Base-by-base conservation (phyloP, 2,797 vertebrate genomes). In the Lutjanus argentimaculatus region DNA sequence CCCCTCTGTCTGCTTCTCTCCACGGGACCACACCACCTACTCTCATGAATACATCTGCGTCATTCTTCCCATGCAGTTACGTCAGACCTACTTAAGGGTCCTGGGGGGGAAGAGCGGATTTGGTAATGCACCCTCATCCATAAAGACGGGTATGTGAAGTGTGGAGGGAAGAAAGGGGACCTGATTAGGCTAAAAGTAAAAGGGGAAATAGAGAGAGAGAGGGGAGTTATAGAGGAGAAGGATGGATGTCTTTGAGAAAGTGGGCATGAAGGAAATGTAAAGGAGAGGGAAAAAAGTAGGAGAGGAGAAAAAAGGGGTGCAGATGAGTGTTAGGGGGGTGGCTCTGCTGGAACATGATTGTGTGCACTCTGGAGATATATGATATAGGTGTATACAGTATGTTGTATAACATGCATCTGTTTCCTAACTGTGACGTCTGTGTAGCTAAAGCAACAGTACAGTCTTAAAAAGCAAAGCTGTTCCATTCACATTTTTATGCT, bases 21-120 rank as follows among this genome's bases (percentile, higher is more conserved):
- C 67, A 8, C 70, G 82, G 78, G 85, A 83, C 72, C 36, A 64
- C 82, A 77, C 85, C 85, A 80, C 82, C 86, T 85, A 68, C 92
- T 87, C 87, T 87, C 86, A 85, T 89, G 69, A 87, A 91, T 72
- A 65, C 76, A 87, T 89, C 79, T 92, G 92, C 86, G 92, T 95
- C 93, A 95, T 86, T 87, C 86, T 72, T 71, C 76, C 72, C 42
- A 45, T 80, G 79, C 72, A 78, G 42, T 76, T 81, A 90, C 92
- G 84, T 94, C 92, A 93, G 85, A 83, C 85, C 85, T 80, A 73
- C 83, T 91, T 90, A 84, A 82, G 40, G 72, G 83, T 88, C 83
- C 80, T 61, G 51, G 51, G 79, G 66, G 78, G 82, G 62, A 8
- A 13, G 15, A 13, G 25, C 13, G 22, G 1, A 71, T 79, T 82